Evolutionary conservation across 1,140 invertebrate genomes (phyloP).

Genomic region (Bombus huntii): DNA sequence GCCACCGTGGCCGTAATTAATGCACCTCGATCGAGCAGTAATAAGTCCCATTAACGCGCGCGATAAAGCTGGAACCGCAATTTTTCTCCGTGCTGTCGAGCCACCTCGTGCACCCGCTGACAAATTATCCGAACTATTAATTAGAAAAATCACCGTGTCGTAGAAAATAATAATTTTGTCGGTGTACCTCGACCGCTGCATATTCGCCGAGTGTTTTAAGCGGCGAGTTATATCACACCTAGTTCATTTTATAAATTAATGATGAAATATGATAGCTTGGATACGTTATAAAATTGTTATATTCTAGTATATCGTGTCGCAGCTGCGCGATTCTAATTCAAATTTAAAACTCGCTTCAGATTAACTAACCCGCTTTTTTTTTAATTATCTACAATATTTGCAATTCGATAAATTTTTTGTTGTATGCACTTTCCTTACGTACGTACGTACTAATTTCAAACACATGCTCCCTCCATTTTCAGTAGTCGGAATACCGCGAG

Average conservation of each 20-base stretch:
- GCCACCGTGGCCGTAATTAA: slow-evolving; percentile 58
- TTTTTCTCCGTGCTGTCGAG: slow-evolving; percentile 24
- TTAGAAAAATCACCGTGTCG: slow-evolving; percentile 53
- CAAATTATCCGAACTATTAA: slow-evolving; percentile 51
- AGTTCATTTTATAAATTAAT: neutral
- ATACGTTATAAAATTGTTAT: too few relatives aligned
- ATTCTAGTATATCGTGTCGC: too few relatives aligned
- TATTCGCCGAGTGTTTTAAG: slow-evolving; percentile 8
- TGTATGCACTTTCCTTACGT: too few relatives aligned
- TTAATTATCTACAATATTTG: too few relatives aligned
- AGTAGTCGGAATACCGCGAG: too few relatives aligned
- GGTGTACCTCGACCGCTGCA: neutral
- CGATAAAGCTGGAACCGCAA: slow-evolving; percentile 26
- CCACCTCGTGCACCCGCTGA: neutral
- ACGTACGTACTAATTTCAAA: too few relatives aligned
- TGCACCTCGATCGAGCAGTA: slow-evolving; percentile 55
- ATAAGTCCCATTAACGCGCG: slow-evolving; percentile 56
- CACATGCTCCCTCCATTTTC: too few relatives aligned
- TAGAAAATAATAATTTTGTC: slow-evolving; percentile 39
- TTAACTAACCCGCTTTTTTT: too few relatives aligned
- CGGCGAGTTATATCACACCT: neutral
- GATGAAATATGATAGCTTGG: neutral
- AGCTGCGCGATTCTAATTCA: too few relatives aligned
- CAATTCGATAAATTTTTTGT: too few relatives aligned
- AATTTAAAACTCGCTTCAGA: too few relatives aligned